phyloP scores from a whole-genome alignment of 2,797 vertebrate species.

The Danionella dracula region DNA sequence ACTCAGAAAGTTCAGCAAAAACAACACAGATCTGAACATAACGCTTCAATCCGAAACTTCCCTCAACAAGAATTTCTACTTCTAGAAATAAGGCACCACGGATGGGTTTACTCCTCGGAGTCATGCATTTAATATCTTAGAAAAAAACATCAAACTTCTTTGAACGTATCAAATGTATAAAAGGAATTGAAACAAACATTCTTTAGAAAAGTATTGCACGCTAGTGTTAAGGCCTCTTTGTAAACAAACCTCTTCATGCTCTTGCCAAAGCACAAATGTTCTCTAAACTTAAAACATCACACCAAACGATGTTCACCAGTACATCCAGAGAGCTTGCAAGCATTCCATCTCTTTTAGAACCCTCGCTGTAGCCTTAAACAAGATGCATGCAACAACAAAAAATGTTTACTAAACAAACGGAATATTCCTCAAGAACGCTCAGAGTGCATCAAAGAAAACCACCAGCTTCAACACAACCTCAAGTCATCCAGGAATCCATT shows the following conservation, averaged over 20 bases:
- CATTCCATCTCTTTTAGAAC: not conserved
- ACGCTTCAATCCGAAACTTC: constrained; percentile 1
- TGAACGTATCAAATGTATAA: constrained; percentile 65
- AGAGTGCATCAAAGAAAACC: constrained; percentile 14
- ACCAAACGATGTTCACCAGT: constrained; percentile 19
- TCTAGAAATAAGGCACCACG: constrained; percentile 48
- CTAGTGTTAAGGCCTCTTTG: constrained; percentile 35
- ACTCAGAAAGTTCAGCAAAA: too few species aligned
- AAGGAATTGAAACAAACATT: constrained; percentile 68
- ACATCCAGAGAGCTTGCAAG: constrained; percentile 3
- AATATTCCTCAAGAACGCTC: constrained; percentile 53
- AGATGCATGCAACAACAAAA: not conserved
- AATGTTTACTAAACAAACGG: not conserved
- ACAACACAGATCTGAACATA: too few species aligned
- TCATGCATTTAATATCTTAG: constrained; percentile 40
- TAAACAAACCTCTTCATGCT: constrained; percentile 35
- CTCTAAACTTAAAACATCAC: constrained; percentile 27
- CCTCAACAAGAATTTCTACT: not conserved
- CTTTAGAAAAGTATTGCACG: constrained; percentile 57
- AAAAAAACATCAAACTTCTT: constrained; percentile 38
- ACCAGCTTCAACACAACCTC: constrained; percentile 43
- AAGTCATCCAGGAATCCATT: constrained; percentile 54
- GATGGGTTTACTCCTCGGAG: constrained; percentile 53
- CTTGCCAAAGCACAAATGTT: constrained; percentile 31
- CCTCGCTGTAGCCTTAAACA: constrained; percentile 17